Percentiles rank a stretch among this genome's conserved stretches.
These are phyloP conservation scores for Knipowitschia caucasica DNA, from an alignment of 2,797 vertebrate species.

Conservation along the genomic window DNA sequence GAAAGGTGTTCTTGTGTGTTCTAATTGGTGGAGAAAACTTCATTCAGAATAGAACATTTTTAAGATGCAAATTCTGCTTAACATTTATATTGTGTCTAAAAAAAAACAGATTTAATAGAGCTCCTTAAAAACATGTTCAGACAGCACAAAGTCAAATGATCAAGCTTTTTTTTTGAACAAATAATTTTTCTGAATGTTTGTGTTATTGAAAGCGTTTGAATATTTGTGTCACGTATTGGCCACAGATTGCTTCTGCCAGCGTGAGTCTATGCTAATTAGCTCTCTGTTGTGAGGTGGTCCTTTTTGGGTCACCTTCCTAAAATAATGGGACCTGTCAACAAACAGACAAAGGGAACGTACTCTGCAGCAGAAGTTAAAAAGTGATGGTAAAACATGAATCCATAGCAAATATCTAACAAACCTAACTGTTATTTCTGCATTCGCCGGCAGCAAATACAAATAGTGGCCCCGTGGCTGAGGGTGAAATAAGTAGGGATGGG, in stretches of 20 bases:
- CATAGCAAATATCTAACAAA: too few species aligned
- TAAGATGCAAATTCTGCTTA: too few species aligned
- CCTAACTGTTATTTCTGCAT: too few species aligned
- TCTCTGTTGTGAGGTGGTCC: slow-evolving; percentile 29
- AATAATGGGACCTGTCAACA: slow-evolving; percentile 28
- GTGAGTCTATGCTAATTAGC: slow-evolving; percentile 36
- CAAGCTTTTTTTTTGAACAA: neutral
- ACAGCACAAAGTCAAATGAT: neutral
- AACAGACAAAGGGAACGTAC: slow-evolving; percentile 5
- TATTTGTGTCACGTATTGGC: slow-evolving; percentile 1
- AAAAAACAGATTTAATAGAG: too few species aligned
- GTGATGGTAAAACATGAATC: slow-evolving; percentile 13
- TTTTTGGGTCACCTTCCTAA: slow-evolving; percentile 42
- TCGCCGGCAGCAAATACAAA: too few species aligned
- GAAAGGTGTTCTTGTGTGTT: too few species aligned
- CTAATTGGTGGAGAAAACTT: too few species aligned
- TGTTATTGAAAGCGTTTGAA: neutral
- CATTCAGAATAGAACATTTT: too few species aligned
- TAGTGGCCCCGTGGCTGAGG: too few species aligned
- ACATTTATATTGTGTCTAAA: too few species aligned
- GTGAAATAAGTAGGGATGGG: too few species aligned
- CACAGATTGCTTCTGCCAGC: slow-evolving; percentile 13
- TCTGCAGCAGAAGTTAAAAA: slow-evolving; percentile 24
- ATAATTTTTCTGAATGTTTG: neutral
- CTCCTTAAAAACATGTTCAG: too few species aligned